Percentiles rank a stretch among this genome's conserved stretches.
phyloP scores from a whole-genome alignment of 2,888 invertebrate genomes.

The Ganaspis brasiliensis region DNA sequence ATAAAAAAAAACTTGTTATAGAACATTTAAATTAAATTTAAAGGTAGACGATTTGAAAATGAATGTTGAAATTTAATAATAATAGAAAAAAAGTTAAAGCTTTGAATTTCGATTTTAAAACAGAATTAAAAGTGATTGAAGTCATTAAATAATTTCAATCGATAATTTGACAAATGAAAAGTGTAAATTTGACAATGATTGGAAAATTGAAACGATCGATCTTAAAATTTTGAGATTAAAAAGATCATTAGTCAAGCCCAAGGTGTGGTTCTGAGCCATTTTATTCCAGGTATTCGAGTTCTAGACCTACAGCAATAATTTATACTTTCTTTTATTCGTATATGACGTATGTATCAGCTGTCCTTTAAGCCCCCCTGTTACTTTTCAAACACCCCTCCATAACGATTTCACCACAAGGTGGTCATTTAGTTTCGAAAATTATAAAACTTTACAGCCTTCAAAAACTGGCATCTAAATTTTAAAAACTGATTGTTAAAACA shows the following conservation, averaged over 20 bases:
- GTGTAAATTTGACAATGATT: no score
- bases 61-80: no score
- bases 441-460: not conserved
- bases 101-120: no score
- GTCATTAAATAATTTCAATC: no score
- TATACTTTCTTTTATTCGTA: constrained; percentile 53
- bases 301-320: constrained; percentile 61
- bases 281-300: constrained; percentile 49
- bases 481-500: no score
- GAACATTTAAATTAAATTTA: no score
- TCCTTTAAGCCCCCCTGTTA: constrained; percentile 64
- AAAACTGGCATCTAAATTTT: not conserved
- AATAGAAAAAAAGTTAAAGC: no score
- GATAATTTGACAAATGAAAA: no score
- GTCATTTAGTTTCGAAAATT: not conserved
- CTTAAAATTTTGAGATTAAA: not conserved
- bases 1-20: no score
- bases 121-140: no score
- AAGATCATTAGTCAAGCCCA: not conserved
- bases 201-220: no score
- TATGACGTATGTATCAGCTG: constrained; percentile 72
- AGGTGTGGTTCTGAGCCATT: constrained; percentile 34
- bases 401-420: constrained; percentile 5
- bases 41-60: no score
- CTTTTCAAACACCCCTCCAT: not conserved